A percentile compares a stretch with the other conserved stretches of the same genome.
These are phyloP conservation scores for Psittacus erithacus DNA, from an alignment of 2,113 vertebrate species.

Conservation along the genomic window DNA sequence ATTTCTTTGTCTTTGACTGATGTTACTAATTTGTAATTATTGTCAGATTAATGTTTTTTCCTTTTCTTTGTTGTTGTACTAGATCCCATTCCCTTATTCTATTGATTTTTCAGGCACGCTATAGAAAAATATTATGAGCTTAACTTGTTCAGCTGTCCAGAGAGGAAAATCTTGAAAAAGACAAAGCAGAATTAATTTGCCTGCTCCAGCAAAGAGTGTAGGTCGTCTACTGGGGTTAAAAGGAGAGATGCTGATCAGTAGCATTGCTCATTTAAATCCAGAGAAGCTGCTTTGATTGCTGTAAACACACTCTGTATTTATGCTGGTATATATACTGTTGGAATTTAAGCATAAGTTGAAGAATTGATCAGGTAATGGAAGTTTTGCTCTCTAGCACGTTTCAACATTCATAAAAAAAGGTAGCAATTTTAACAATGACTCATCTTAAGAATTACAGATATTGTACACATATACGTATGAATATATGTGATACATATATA, in stretches of 20 bases:
- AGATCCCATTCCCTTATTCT: slow-evolving; percentile 31
- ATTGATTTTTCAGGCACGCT: slow-evolving; percentile 31
- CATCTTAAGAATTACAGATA: not conserved
- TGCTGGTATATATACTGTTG: not conserved
- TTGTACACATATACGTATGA: not conserved
- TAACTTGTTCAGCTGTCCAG: slow-evolving; percentile 14
- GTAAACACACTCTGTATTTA: not conserved
- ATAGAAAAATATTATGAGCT: slow-evolving; percentile 12
- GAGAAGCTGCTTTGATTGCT: not conserved
- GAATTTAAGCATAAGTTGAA: not conserved
- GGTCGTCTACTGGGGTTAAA: not conserved
- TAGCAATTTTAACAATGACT: not conserved
- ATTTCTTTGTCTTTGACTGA: not conserved
- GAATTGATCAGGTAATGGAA: not conserved
- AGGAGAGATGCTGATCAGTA: not conserved
- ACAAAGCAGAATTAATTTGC: not conserved
- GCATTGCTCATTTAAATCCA: not conserved
- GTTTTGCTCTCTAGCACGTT: not conserved
- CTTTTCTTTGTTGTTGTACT: not conserved
- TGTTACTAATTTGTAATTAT: not conserved
- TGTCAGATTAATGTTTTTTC: not conserved
- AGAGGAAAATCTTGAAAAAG: not conserved
- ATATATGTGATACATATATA: not conserved
- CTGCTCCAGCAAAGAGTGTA: not conserved
- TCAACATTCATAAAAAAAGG: not conserved